These are phyloP conservation scores for Eurytoma californica DNA, from an alignment of 2,888 invertebrate species.

Conservation along the genomic window DNA sequence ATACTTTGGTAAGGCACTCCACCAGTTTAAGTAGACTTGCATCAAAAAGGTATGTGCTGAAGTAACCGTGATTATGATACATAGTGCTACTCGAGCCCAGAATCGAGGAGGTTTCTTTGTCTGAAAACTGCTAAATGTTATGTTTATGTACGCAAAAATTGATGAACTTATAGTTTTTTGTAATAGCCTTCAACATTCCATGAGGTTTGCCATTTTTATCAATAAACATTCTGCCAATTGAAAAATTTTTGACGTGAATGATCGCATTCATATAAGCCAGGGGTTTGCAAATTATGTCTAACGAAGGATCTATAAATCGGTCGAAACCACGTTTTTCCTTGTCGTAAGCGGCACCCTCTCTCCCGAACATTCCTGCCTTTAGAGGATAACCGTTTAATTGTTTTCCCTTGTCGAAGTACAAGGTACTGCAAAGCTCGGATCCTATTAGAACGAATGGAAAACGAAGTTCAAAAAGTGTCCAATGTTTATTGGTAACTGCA, in stretches of 20 bases:
- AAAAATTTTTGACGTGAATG: not conserved
- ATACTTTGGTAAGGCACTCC: not conserved
- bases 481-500: not conserved
- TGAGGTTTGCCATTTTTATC: not conserved
- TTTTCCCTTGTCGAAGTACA: conserved; percentile 1
- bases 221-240: not conserved
- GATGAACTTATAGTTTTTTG: no score
- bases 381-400: conserved; percentile 6
- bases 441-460: not conserved
- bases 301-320: not conserved
- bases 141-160: no score
- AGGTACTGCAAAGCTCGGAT: not conserved
- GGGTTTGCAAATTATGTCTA: not conserved
- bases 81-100: not conserved
- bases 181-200: not conserved
- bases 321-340: not conserved
- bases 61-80: not conserved
- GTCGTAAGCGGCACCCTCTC: not conserved
- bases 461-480: not conserved
- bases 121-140: not conserved
- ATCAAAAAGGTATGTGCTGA: not conserved
- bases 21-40: not conserved
- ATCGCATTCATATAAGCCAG: conserved; percentile 1
- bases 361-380: not conserved
- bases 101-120: not conserved